Percentiles rank a stretch among this genome's conserved stretches.
phyloP scores from a whole-genome alignment of 1,140 invertebrate species.

The Procambarus clarkii region DNA sequence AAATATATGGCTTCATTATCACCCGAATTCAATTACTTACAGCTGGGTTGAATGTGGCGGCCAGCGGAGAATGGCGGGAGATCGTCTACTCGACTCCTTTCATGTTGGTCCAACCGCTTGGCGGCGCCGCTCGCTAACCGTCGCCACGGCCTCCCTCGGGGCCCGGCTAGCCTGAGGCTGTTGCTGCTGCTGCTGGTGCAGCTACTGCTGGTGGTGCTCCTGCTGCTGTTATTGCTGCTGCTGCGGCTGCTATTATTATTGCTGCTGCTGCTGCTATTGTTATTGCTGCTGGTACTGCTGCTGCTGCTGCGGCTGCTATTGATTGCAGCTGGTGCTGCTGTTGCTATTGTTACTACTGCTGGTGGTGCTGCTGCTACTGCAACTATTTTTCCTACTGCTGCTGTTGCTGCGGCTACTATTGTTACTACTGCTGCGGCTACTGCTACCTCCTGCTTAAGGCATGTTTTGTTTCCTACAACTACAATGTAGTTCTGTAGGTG shows the following conservation, averaged over 20 bases:
- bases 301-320: no score
- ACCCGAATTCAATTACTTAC: slow-evolving; percentile 57
- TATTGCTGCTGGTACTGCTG: no score
- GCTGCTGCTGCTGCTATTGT: no score
- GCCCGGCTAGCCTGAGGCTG: neutral
- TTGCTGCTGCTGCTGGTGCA: neutral
- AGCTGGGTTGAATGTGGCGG: slow-evolving; percentile 39
- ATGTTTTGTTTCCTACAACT: no score
- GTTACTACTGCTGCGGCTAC: no score
- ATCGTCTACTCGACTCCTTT: slow-evolving; percentile 4
- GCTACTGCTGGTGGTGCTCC: neutral
- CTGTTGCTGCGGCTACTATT: no score
- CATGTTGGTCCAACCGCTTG: neutral
- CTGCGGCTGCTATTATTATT: neutral
- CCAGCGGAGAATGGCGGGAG: neutral
- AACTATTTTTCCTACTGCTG: no score
- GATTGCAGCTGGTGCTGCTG: no score
- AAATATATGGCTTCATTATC: slow-evolving; percentile 63
- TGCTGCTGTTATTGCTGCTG: neutral
- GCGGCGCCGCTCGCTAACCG: neutral
- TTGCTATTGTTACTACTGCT: no score
- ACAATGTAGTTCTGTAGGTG: no score
- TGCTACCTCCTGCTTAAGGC: no score
- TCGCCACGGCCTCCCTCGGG: neutral
- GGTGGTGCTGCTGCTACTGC: no score